phyloP scores from a whole-genome alignment of 2,888 invertebrate genomes.

The Chloroclysta siterata region DNA sequence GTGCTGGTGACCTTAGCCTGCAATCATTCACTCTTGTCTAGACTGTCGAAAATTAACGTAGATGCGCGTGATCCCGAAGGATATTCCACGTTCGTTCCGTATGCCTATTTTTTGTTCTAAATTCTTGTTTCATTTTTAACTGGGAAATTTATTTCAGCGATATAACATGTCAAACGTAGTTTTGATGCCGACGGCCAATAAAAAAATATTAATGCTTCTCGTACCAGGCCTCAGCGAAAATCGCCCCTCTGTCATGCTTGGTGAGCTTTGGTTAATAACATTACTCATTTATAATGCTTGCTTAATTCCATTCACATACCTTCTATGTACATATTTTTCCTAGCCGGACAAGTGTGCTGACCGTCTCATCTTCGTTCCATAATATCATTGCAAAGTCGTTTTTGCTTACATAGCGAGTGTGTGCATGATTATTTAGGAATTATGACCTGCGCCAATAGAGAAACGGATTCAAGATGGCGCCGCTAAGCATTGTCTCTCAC shows the following conservation, averaged over 20 bases:
- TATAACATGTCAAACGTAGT: conserved; percentile 13
- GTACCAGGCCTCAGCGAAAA: conserved; percentile 89
- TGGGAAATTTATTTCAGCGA: conserved; percentile 16
- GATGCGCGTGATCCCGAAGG: too few relatives aligned
- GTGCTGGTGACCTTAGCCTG: neutral
- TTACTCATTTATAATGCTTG: conserved; percentile 1
- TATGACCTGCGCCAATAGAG: too few relatives aligned
- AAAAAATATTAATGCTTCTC: conserved; percentile 26
- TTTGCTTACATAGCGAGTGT: too few relatives aligned
- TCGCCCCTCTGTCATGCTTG: conserved; percentile 86
- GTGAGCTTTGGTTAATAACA: conserved; percentile 46
- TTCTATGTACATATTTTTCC: neutral
- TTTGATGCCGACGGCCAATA: conserved; percentile 8
- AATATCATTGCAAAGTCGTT: too few relatives aligned
- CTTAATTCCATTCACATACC: neutral
- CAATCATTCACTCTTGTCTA: conserved; percentile 1
- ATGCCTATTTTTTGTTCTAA: neutral
- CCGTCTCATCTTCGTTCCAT: too few relatives aligned
- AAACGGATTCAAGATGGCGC: too few relatives aligned
- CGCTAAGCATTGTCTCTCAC: too few relatives aligned
- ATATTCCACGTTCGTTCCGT: neutral
- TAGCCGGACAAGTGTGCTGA: too few relatives aligned
- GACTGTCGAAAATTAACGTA: neutral
- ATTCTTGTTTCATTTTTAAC: neutral
- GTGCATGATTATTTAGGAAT: too few relatives aligned